These are phyloP conservation scores for Chloebia gouldiae DNA, from an alignment of 2,113 vertebrate species.

Conservation along the genomic window DNA sequence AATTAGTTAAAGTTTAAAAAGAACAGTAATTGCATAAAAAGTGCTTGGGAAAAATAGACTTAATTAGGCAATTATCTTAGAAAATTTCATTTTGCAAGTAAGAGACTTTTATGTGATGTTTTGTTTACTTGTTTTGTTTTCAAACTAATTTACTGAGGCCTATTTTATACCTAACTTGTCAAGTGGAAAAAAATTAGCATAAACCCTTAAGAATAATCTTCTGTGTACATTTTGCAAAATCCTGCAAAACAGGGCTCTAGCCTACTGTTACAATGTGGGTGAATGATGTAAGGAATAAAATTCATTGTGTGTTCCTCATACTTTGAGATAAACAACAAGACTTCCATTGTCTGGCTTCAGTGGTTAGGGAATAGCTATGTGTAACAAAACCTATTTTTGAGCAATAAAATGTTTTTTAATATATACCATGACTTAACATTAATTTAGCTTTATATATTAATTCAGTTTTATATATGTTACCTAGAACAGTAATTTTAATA, in stretches of 20 bases:
- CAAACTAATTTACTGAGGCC: background rate
- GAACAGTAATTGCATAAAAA: background rate
- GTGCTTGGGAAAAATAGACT: background rate
- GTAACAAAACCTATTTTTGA: background rate
- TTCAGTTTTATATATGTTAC: background rate
- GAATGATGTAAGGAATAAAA: background rate
- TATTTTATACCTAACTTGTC: slow-evolving; percentile 18
- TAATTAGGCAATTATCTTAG: background rate
- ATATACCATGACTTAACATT: background rate
- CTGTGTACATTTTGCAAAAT: background rate
- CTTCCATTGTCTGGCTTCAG: background rate
- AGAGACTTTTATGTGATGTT: background rate
- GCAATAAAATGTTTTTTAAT: background rate
- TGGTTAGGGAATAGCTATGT: background rate
- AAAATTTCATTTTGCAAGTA: background rate
- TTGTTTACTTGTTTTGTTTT: slow-evolving; percentile 13
- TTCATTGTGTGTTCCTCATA: background rate
- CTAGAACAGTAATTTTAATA: background rate
- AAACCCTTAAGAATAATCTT: background rate
- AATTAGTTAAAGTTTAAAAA: background rate
- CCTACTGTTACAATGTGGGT: background rate
- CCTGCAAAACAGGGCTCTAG: background rate
- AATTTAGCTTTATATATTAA: background rate
- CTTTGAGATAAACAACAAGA: background rate
- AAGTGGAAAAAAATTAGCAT: slow-evolving; percentile 28